These are phyloP conservation scores for Pantherophis vulpinus DNA, from an alignment of 2,797 vertebrate species.

Conservation along the genomic window DNA sequence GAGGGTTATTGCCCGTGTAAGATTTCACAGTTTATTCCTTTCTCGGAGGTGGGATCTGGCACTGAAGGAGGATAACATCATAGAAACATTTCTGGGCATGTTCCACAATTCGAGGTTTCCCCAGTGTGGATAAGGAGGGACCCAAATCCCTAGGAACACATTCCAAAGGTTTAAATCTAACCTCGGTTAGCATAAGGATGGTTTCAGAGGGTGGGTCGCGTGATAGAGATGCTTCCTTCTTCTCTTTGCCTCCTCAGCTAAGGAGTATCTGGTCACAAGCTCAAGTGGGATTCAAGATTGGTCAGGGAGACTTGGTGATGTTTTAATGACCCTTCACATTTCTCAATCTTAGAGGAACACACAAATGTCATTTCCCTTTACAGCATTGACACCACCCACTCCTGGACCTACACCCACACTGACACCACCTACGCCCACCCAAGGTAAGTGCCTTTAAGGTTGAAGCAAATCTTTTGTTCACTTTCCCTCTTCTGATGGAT, in stretches of 20 bases:
- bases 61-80: background rate
- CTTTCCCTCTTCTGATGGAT: too few species aligned
- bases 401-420: too few species aligned
- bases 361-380: background rate
- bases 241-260: background rate
- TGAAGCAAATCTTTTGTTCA: background rate
- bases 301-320: background rate
- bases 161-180: background rate
- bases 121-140: background rate
- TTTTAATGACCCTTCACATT: background rate
- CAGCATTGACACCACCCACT: background rate
- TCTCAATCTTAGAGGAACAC: background rate
- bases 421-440: background rate
- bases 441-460: background rate
- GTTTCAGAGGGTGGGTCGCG: background rate
- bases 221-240: too few species aligned
- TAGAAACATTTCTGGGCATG: background rate
- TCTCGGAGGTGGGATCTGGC: background rate
- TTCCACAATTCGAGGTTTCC: background rate
- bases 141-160: background rate
- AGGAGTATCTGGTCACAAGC: too few species aligned
- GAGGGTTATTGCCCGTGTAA: conserved; percentile 72
- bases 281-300: too few species aligned
- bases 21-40: background rate
- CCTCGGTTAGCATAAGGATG: background rate